Evolutionary conservation across 2,113 vertebrate species (phyloP), one percentile per base, ranked within the genome.

Genomic region (Sorex araneus): DNA sequence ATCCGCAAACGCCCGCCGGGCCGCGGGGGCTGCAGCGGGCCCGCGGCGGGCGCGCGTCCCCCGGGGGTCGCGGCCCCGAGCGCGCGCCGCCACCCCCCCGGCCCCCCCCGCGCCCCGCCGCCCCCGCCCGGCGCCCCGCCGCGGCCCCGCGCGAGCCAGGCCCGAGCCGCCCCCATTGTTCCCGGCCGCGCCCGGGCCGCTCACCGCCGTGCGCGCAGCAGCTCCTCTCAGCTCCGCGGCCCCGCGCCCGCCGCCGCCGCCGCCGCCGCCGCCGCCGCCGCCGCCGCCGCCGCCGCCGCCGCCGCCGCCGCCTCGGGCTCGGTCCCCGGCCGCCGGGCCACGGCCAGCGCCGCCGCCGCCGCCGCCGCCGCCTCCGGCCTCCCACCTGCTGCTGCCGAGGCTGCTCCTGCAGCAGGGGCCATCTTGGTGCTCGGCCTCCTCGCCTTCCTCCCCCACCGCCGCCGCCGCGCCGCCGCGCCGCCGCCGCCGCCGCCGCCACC

Each of bases 341-440:
- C 96, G 95, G 96, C 95, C 83, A 40, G 40, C 40, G 40, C 40
- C 40, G 7, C 40, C 40, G 77, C 90, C 81, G 85, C 92, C 93
- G 47, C 96, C 96, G 95, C 89, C 96, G 64, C 96, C 85, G 81
- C 88, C 96, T 97, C 40, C 94, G 78, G 95, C 92, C 89, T 95
- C 96, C 64, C 96, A 92, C 93, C 97, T 96, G 97, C 97, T 96
- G 97, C 95, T 96, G 96, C 97, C 60, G 95, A 96, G 95, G 97
- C 97, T 66, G 93, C 96, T 94, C 93, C 92, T 94, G 97, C 98
- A 96, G 97, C 98, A 96, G 98, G 97, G 97, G 98, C 98, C 98
- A 98, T 98, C 97, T 98, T 98, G 98, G 97, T 97, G 92, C 75
- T 67, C 95, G 28, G 66, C 95, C 94, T 28, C 97, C 96, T 94